Conservation (phyloP, 2,888 invertebrate species). For the Pinctada fucata region DNA sequence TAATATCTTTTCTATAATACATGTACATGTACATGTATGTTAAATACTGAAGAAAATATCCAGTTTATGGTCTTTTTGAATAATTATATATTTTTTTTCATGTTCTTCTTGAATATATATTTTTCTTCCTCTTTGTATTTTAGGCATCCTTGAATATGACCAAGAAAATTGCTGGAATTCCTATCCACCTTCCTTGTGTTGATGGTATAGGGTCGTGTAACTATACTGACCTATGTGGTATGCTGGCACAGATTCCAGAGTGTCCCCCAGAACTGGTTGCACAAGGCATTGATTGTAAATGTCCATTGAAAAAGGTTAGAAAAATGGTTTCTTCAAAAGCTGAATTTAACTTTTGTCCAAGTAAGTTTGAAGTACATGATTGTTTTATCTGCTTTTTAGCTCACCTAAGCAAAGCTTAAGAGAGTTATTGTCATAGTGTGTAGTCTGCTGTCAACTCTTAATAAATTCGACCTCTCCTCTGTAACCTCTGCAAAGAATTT, state of each 20-base stretch:
- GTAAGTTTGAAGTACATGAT: no score
- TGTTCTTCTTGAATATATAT: not conserved
- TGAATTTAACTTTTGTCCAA: no score
- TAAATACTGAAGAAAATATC: no score
- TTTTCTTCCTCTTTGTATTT: not conserved
- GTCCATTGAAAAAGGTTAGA: slow-evolving; percentile 38
- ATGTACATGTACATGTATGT: no score
- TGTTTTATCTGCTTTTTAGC: not conserved
- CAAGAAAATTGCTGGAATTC: slow-evolving; percentile 49
- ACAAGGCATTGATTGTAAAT: slow-evolving; percentile 34
- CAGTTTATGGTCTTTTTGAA: no score
- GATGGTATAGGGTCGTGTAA: slow-evolving; percentile 60
- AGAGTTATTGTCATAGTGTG: not conserved
- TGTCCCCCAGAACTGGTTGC: slow-evolving; percentile 34
- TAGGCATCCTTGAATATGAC: slow-evolving; percentile 52
- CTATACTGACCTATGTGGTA: slow-evolving; percentile 58
- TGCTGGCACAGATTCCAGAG: slow-evolving; percentile 34
- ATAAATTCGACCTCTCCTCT: no score
- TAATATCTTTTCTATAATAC: no score
- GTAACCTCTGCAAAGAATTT: no score
- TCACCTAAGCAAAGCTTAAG: no score
- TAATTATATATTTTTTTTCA: no score
- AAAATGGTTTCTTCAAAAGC: not conserved
- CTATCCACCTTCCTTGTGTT: slow-evolving; percentile 61
- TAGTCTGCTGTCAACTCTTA: not conserved